Evolutionary conservation across 2,113 vertebrate species (phyloP), one percentile per base, ranked within the genome.

Genomic region (Odobenus rosmarus): DNA sequence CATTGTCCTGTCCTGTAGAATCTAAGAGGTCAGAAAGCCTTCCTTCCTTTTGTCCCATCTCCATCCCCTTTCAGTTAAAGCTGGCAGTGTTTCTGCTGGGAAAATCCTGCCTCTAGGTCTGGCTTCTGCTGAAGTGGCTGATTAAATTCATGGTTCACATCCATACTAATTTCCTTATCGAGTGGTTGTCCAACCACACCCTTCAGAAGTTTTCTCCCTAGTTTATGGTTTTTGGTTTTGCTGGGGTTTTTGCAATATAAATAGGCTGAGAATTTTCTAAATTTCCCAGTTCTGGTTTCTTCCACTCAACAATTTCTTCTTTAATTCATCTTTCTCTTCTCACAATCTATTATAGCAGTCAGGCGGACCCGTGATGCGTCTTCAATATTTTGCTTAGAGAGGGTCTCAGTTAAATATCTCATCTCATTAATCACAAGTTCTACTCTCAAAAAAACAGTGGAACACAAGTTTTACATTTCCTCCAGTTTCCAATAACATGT

Each of bases 321-420:
- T 88, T 51, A 61, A 13, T 69, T 72, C n/a, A 33, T 69, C 12
- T 51, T 24, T 59, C 18, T 64, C 76, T 11, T 53, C 39, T 81
- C 67, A 62, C 7, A n/a, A 79, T 64, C 33, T 84, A 64, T 69
- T 18, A 74, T 5, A 88, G 71, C 21, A 90, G 23, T 77, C 59
- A 79, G 14, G 67, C 77, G 61, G 26, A 90, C 4, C 36, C 6
- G 76, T 19, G 51, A 31, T 14, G 19, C 3, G 93, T 28, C 57
- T 93, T 84, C 36, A 84, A 79, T 21, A 55, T 71, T 90, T 87
- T 86, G 74, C 89, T 87, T 49, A 88, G 77, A 84, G 91, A 84
- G 67, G 46, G 72, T 46, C 39, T 91, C 77, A 76, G 42, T 46
- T 96, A 83, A 81, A 81, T 85, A 81, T 19, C 18, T 62, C 49